Conservation (phyloP, 1,140 invertebrate genomes). For the Drosophila biarmipes region DNA sequence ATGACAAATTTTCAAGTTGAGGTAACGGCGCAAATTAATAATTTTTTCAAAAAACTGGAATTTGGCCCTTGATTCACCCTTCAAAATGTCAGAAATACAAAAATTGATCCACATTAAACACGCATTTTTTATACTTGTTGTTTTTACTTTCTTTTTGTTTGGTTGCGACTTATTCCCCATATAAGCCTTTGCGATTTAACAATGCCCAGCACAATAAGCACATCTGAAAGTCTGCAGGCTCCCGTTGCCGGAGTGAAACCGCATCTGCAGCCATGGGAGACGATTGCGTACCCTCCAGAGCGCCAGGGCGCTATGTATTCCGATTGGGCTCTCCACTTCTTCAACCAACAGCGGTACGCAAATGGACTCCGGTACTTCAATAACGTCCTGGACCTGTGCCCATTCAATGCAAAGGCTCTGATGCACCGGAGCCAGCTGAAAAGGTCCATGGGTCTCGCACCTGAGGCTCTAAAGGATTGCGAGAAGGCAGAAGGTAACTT, state of each 20-base stretch:
- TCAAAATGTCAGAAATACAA: slow-evolving; percentile 17
- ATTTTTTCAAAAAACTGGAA: too few species aligned
- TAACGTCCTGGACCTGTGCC: slow-evolving; percentile 40
- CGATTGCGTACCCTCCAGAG: slow-evolving; percentile 39
- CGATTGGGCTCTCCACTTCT: slow-evolving; percentile 57
- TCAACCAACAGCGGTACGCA: slow-evolving; percentile 15
- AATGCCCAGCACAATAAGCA: slow-evolving; percentile 5
- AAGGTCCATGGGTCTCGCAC: slow-evolving; percentile 38
- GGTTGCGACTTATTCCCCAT: slow-evolving; percentile 2
- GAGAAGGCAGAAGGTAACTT: slow-evolving; percentile 45
- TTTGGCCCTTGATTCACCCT: neutral
- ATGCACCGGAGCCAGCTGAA: slow-evolving; percentile 47
- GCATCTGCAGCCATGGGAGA: slow-evolving; percentile 55
- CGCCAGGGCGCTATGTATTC: slow-evolving; percentile 49
- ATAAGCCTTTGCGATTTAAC: neutral
- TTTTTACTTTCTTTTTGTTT: slow-evolving; percentile 28
- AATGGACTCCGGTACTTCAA: slow-evolving; percentile 42
- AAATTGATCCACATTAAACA: slow-evolving; percentile 3
- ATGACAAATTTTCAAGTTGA: too few species aligned
- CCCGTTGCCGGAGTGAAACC: slow-evolving; percentile 10
- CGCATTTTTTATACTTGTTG: slow-evolving; percentile 20
- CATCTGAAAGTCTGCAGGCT: neutral
- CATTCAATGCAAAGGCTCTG: slow-evolving; percentile 21
- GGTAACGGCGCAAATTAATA: too few species aligned
- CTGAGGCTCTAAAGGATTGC: slow-evolving; percentile 52